Evolutionary conservation across 2,113 vertebrate genomes (phyloP).

Genomic region (Cisticola juncidis): DNA sequence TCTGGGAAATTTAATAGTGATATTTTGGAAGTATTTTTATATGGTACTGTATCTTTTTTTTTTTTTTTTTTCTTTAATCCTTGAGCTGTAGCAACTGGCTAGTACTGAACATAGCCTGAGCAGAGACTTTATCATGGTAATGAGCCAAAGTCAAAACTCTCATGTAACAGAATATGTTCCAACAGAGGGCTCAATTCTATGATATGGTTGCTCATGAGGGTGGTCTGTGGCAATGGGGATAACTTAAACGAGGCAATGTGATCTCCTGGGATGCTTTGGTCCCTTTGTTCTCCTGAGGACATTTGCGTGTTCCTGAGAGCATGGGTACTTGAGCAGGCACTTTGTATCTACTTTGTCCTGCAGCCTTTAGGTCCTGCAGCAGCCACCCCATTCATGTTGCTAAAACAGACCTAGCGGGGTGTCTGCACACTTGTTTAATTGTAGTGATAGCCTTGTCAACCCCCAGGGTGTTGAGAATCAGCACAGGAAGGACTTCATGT

Average conservation of each 20-base stretch:
- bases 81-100: not conserved
- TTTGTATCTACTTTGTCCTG: not conserved
- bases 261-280: not conserved
- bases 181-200: not conserved
- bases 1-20: not conserved
- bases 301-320: not conserved
- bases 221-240: rapidly evolving
- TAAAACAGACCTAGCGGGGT: not conserved
- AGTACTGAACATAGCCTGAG: not conserved
- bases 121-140: not conserved
- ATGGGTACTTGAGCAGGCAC: not conserved
- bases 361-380: not conserved
- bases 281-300: not conserved
- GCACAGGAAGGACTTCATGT: not conserved
- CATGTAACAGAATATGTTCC: not conserved
- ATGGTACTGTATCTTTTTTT: not conserved
- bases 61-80: no score
- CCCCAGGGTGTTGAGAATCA: not conserved
- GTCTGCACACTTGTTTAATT: not conserved
- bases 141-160: not conserved
- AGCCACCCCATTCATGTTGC: not conserved
- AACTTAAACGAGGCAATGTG: not conserved
- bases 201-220: not conserved
- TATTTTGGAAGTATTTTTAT: not conserved
- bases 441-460: not conserved